Conservation (phyloP, 2,797 vertebrate species). For the Anolis apletophallus region DNA sequence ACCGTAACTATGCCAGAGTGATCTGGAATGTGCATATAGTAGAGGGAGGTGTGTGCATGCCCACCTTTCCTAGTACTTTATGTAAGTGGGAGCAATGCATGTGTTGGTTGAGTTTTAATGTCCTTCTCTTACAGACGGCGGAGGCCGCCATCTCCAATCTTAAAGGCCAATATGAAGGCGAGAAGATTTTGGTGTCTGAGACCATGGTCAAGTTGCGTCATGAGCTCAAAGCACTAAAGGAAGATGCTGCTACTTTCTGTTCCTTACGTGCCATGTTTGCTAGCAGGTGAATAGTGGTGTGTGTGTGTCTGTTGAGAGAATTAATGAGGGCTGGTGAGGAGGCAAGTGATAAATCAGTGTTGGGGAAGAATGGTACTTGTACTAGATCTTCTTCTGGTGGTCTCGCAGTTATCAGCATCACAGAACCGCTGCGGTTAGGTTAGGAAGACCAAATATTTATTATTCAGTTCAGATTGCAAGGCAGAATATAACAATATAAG, state of each 20-base stretch:
- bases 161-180: conserved; percentile 88
- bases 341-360: background rate
- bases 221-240: conserved; percentile 88
- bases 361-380: fast-evolving
- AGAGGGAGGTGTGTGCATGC: too few species aligned
- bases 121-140: conserved; percentile 78
- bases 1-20: too few species aligned
- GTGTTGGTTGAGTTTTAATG: background rate
- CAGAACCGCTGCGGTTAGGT: background rate
- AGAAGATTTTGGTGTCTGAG: conserved; percentile 87
- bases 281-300: conserved; percentile 79
- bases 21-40: background rate
- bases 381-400: background rate
- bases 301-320: background rate
- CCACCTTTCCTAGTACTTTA: background rate
- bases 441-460: background rate
- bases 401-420: too few species aligned
- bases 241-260: conserved; percentile 89
- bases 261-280: conserved; percentile 89
- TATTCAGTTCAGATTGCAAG: too few species aligned
- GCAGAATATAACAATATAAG: too few species aligned
- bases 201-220: conserved; percentile 89
- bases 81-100: background rate
- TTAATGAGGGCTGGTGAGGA: background rate
- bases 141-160: conserved; percentile 87